Conservation (phyloP, 2,888 invertebrate genomes). For the Hydropsyche betteni region DNA sequence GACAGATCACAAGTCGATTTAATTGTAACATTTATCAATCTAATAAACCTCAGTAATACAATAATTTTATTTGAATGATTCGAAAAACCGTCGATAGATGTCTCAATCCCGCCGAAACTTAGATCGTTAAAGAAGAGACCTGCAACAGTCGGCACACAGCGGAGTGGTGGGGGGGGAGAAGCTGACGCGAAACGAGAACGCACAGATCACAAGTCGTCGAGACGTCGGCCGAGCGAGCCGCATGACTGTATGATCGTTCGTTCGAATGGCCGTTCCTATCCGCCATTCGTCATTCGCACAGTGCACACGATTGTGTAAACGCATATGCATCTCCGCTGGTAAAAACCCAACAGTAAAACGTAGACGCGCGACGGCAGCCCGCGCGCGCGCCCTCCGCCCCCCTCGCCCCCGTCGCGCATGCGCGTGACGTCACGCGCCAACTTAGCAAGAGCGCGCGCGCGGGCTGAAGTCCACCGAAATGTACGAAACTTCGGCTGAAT, state of each 20-base stretch:
- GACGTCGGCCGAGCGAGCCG: constrained; percentile 10
- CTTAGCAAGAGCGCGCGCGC: too few species aligned
- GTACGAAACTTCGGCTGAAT: too few species aligned
- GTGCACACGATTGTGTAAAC: constrained; percentile 27
- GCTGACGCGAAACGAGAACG: not conserved
- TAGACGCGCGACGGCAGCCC: too few species aligned
- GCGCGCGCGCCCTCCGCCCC: constrained; percentile 26
- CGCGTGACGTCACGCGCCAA: too few species aligned
- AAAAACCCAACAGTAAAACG: not conserved
- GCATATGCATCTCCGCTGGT: constrained; percentile 8
- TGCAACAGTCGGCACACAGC: not conserved
- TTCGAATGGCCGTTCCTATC: not conserved
- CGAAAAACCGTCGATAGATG: not conserved
- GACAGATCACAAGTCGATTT: too few species aligned
- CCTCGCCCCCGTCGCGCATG: not conserved
- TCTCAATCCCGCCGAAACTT: not conserved
- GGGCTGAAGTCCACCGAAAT: too few species aligned
- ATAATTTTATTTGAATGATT: too few species aligned
- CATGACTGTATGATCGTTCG: constrained; percentile 8
- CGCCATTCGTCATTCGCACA: not conserved
- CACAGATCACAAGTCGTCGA: constrained; percentile 2
- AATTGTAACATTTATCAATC: too few species aligned
- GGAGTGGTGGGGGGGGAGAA: constrained; percentile 1
- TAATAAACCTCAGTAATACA: too few species aligned
- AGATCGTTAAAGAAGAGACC: not conserved